Evolutionary conservation across 2,797 vertebrate genomes (phyloP).

Genomic region (Lepilemur ruficaudatus): DNA sequence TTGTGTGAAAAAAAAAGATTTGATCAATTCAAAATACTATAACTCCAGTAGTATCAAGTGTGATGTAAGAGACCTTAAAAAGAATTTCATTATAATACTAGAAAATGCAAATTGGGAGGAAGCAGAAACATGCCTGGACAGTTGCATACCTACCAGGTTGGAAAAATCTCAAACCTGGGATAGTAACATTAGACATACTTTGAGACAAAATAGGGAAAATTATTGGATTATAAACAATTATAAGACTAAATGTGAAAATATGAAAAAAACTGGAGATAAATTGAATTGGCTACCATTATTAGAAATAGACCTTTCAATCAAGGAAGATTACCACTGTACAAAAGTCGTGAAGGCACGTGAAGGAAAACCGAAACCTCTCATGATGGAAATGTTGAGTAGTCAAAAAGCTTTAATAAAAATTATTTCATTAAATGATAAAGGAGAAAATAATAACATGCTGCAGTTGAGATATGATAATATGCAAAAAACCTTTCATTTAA

Average conservation of each 20-base stretch:
- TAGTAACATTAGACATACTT: neutral
- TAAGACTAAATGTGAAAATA: neutral
- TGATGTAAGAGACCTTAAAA: neutral
- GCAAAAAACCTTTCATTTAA: neutral
- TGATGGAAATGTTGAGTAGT: neutral
- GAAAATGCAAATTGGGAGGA: neutral
- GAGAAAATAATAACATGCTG: neutral
- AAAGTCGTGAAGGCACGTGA: neutral
- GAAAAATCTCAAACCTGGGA: neutral
- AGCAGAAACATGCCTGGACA: neutral
- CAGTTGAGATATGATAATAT: neutral
- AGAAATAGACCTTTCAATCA: conserved; percentile 5
- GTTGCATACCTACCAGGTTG: neutral
- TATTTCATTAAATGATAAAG: conserved; percentile 12
- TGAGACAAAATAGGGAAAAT: neutral
- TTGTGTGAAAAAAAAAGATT: neutral
- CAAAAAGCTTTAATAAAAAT: neutral
- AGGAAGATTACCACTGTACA: neutral
- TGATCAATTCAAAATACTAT: neutral
- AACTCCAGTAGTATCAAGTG: neutral
- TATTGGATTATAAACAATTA: neutral
- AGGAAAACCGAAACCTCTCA: neutral
- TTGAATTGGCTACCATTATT: neutral
- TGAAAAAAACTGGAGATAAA: neutral
- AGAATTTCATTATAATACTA: neutral